Conservation (phyloP, 2,113 vertebrate genomes). For the Progne subis region DNA sequence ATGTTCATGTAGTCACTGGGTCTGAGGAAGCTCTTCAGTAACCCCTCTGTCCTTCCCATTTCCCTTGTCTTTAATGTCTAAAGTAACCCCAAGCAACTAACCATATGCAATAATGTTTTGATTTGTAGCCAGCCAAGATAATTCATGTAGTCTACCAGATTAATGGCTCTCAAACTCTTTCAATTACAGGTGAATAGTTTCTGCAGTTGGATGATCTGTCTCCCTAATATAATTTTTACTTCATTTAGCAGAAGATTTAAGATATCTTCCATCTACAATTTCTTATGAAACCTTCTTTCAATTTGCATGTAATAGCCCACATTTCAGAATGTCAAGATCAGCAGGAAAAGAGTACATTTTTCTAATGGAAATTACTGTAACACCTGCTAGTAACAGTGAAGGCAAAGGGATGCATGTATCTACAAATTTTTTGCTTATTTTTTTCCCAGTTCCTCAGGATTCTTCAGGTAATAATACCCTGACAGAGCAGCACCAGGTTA, state of each 20-base stretch:
- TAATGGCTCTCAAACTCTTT: constrained; percentile 16
- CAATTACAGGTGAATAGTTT: background rate
- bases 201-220: background rate
- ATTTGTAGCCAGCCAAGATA: background rate
- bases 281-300: background rate
- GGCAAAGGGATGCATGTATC: background rate
- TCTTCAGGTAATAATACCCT: background rate
- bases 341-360: constrained; percentile 2
- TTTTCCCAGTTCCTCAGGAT: background rate
- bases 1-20: background rate
- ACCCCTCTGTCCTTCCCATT: background rate
- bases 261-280: background rate
- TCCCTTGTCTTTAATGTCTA: background rate
- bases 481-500: background rate
- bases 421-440: background rate
- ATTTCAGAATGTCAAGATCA: constrained; percentile 22
- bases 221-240: background rate
- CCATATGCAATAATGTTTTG: background rate
- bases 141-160: background rate
- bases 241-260: constrained; percentile 21
- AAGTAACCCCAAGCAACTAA: background rate
- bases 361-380: background rate
- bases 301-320: constrained; percentile 18
- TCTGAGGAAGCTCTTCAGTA: background rate
- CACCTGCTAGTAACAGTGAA: background rate